Conservation (phyloP, 2,113 vertebrate species). For the Scartelaos histophorus region DNA sequence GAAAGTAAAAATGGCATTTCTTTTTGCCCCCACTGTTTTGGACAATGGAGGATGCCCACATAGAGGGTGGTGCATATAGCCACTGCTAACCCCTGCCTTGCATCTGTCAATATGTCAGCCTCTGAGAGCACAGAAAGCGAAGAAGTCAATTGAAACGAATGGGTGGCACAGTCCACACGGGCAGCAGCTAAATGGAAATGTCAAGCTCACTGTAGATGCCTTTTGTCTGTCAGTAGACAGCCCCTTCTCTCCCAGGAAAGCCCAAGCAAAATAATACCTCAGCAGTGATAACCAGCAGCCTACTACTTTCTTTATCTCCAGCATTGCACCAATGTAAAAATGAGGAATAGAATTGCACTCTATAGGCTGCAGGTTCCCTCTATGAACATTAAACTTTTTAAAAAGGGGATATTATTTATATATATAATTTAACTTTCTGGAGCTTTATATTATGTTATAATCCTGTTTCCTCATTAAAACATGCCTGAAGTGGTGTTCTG, state of each 20-base stretch:
- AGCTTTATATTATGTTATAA: too few relatives aligned
- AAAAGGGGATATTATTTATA: too few relatives aligned
- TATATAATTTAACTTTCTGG: too few relatives aligned
- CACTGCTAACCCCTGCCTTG: slow-evolving; percentile 35
- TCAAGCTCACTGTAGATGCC: slow-evolving; percentile 59
- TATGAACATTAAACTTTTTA: too few relatives aligned
- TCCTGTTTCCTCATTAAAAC: too few relatives aligned
- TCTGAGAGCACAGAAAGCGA: slow-evolving; percentile 46
- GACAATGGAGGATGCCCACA: slow-evolving; percentile 5
- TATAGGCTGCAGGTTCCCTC: too few relatives aligned
- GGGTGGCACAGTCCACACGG: slow-evolving; percentile 36
- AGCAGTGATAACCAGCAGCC: slow-evolving; percentile 46
- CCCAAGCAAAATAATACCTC: slow-evolving; percentile 51
- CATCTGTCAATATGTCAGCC: slow-evolving; percentile 7
- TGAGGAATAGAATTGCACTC: slow-evolving; percentile 2
- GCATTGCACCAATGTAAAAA: not conserved
- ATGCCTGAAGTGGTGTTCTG: too few relatives aligned
- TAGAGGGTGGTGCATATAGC: slow-evolving; percentile 24
- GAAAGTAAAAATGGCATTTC: not conserved
- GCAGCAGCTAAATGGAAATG: slow-evolving; percentile 74
- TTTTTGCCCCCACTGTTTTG: slow-evolving; percentile 12
- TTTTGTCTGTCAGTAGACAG: slow-evolving; percentile 68
- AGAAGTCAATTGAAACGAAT: slow-evolving; percentile 68
- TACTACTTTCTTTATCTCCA: slow-evolving; percentile 44
- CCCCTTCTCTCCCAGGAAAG: slow-evolving; percentile 43